These are phyloP conservation scores for Spea multiplicata DNA, from an alignment of 2,113 vertebrate species.

Conservation along the genomic window DNA sequence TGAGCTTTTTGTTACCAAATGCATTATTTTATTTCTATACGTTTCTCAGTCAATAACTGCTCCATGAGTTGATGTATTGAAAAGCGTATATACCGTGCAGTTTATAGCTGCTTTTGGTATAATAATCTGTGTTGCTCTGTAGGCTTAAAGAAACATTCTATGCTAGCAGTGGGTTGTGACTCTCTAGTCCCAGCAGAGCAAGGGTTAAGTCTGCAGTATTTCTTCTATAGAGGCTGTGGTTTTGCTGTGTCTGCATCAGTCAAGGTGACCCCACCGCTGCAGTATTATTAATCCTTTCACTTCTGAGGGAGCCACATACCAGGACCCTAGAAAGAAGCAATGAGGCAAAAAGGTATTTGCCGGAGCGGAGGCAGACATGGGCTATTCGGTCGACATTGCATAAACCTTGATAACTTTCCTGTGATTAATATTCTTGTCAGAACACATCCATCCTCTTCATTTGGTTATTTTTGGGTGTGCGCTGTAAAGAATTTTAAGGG, in stretches of 20 bases:
- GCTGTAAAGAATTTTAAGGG: background rate
- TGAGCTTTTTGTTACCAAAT: no score
- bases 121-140: background rate
- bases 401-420: constrained; percentile 29
- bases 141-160: background rate
- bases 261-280: constrained; percentile 44
- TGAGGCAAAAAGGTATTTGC: constrained; percentile 37
- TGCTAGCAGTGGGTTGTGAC: background rate
- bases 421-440: constrained; percentile 17
- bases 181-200: background rate
- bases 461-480: background rate
- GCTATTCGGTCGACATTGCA: constrained; percentile 28
- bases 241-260: constrained; percentile 41
- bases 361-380: constrained; percentile 32
- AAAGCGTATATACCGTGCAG: no score
- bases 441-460: background rate
- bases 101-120: no score
- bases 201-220: constrained; percentile 39
- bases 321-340: constrained; percentile 38
- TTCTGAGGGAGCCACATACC: constrained; percentile 41
- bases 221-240: constrained; percentile 37
- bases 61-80: no score
- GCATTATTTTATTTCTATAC: no score
- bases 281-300: constrained; percentile 46
- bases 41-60: no score